Evolutionary conservation across 1,140 invertebrate genomes (phyloP), one percentile per base, ranked within the genome.

Genomic region (Drusus annulatus): DNA sequence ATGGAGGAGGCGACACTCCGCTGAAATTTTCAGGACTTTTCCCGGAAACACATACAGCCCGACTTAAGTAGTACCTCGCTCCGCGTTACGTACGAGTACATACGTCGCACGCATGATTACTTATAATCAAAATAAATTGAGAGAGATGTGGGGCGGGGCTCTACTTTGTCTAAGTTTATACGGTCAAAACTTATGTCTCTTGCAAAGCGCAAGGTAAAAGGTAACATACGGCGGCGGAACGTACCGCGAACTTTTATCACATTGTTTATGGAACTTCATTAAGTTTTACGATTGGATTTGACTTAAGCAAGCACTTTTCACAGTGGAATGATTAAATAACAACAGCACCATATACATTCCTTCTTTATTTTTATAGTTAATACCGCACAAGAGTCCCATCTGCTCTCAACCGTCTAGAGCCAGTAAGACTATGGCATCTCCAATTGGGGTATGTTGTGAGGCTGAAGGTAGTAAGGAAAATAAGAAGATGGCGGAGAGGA

Each of bases 101-200:
- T 60, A 65, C 62, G 21, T 17, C 76, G 50, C 21, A 78, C 76
- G 69, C 76, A 78, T 78, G 76, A 78, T 78, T 78, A 78, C 76
- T 78, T 78, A 68, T 69, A 68, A 78, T 78, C 76, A 78, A 78
- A 78, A 78, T 78, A 78, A 78, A 78, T 68, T 69, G 76, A 31
- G 52, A 78, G 62, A 21, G 75, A 77, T 77, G 75, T 21, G 19
- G 23, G 31, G 73, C 36, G 54, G 19, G 73, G 73, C 21, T 2
- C n/a, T 76, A 60, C 56, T 76, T 76, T 58, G 65, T 45, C 65
- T 45, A 45, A 45, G 65, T 69, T 69, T 45, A 45, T 13, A 45
- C 36, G 31, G 65, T 69, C 36, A 36, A 50, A 17, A 45, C n/a
- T 45, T n/a, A 23, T 19, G 31, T 50, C 17, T n/a, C 45, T 23